These are phyloP conservation scores for Stenotaenia linearis DNA, from an alignment of 2,888 invertebrate species.

Conservation along the genomic window DNA sequence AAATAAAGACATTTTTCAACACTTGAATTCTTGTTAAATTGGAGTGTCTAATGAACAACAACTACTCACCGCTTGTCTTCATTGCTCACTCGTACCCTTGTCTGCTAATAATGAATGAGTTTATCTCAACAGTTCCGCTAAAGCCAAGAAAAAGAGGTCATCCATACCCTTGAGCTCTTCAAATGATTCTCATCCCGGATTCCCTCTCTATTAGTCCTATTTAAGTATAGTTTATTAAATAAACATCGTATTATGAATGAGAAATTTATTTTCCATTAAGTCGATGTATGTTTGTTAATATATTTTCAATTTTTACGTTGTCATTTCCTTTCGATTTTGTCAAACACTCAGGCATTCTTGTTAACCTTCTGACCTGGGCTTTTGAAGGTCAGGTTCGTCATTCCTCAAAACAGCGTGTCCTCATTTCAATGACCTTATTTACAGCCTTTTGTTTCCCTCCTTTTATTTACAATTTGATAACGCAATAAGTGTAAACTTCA, in stretches of 20 bases:
- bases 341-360: background rate
- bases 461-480: background rate
- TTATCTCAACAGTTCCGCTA: background rate
- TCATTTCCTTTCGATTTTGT: background rate
- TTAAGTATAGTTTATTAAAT: background rate
- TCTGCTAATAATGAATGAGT: background rate
- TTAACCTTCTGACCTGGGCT: background rate
- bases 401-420: background rate
- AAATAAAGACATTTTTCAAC: background rate
- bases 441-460: background rate
- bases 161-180: conserved; percentile 3
- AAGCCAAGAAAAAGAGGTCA: conserved; percentile 7
- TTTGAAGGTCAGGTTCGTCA: conserved; percentile 12
- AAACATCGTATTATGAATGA: background rate
- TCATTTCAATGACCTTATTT: background rate
- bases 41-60: background rate
- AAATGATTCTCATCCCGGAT: background rate
- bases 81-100: background rate
- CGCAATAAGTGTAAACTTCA: too few relatives aligned
- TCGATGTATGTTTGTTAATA: background rate
- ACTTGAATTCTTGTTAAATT: background rate
- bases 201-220: background rate
- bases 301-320: background rate
- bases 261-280: background rate
- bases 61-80: background rate